phyloP scores from a whole-genome alignment of 2,888 invertebrate species.

The Pantelozetes paolii region DNA sequence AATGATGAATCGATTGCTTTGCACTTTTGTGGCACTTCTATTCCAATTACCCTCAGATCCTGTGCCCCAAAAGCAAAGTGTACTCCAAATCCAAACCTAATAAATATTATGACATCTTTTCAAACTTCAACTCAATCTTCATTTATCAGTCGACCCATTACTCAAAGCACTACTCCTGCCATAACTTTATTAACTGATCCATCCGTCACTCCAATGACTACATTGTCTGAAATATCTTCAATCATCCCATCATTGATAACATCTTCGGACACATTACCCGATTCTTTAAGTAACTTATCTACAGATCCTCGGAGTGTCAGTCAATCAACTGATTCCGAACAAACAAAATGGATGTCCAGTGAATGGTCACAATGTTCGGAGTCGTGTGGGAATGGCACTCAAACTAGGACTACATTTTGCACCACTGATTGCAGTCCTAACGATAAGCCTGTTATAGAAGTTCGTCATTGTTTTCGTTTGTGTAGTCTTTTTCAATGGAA shows the following conservation, averaged over 20 bases:
- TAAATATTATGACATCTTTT: conserved; percentile 21
- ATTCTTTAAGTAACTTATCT: background rate
- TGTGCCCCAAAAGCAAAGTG: conserved; percentile 15
- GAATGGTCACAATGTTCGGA: conserved; percentile 36
- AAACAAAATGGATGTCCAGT: background rate
- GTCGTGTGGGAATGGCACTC: conserved; percentile 43
- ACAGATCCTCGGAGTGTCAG: background rate
- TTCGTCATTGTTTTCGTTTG: conserved; percentile 23
- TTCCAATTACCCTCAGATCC: background rate
- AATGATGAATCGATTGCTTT: conserved; percentile 23
- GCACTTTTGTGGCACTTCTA: background rate
- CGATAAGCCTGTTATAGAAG: background rate
- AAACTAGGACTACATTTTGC: conserved; percentile 38
- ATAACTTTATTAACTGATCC: too few relatives aligned
- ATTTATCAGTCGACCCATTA: background rate
- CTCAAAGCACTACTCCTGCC: background rate
- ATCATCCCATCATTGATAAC: background rate
- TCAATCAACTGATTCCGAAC: background rate
- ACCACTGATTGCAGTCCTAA: background rate
- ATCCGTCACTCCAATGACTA: background rate
- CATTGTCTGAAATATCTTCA: too few relatives aligned
- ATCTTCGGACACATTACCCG: too few relatives aligned
- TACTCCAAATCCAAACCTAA: conserved; percentile 10
- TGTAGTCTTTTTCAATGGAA: conserved; percentile 38
- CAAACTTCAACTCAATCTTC: conserved; percentile 7